Conservation (phyloP, 2,888 invertebrate species). For the Diaprepes abbreviatus region DNA sequence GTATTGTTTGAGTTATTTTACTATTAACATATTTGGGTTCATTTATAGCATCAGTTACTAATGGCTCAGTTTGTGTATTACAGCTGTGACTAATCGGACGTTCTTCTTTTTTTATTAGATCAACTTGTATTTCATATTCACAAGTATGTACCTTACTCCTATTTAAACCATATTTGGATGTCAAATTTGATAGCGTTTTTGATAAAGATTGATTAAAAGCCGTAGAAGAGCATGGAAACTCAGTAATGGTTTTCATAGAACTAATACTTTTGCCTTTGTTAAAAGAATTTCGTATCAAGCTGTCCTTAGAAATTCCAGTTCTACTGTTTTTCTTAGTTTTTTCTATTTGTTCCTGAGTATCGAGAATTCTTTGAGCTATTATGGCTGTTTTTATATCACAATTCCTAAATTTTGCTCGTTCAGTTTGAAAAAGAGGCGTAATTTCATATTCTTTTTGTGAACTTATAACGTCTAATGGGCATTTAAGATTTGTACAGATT, state of each 20-base stretch:
- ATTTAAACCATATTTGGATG: constrained; percentile 3
- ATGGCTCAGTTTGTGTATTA: constrained; percentile 23
- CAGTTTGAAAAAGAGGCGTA: constrained; percentile 20
- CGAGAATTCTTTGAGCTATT: constrained; percentile 22
- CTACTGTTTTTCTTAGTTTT: constrained; percentile 7
- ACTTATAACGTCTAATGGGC: constrained; percentile 1
- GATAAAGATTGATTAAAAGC: constrained; percentile 4
- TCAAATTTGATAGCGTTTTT: constrained; percentile 29
- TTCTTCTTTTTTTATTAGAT: not conserved
- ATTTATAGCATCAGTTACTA: not conserved
- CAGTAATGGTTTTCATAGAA: not conserved
- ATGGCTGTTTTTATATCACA: constrained; percentile 27
- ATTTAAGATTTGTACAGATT: constrained; percentile 25
- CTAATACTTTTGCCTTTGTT: not conserved
- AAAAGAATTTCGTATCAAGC: not conserved
- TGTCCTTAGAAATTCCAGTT: constrained; percentile 15
- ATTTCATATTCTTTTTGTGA: constrained; percentile 12
- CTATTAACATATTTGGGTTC: not conserved
- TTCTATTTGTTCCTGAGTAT: constrained; percentile 27
- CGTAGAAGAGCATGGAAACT: not conserved
- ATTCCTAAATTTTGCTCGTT: not conserved
- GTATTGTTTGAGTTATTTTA: constrained; percentile 11
- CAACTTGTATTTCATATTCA: constrained; percentile 13
- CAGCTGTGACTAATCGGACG: constrained; percentile 10
- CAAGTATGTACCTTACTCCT: not conserved